Evolutionary conservation across 2,113 vertebrate genomes (phyloP).

Genomic region (Chaetura pelagica): DNA sequence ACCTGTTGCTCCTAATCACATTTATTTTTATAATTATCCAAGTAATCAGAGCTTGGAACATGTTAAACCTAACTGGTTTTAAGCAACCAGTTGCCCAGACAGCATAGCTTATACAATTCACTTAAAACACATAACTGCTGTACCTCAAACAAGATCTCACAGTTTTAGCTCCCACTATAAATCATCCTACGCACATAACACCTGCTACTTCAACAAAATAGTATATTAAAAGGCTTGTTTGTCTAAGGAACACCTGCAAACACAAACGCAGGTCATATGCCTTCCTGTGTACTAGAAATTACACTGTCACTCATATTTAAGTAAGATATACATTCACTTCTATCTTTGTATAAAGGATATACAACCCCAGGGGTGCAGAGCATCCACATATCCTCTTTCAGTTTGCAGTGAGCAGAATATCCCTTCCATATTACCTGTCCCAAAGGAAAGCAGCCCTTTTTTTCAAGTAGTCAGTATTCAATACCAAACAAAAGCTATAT

Average conservation of each 20-base stretch:
- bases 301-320: not conserved
- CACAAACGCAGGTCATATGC: not conserved
- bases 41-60: not conserved
- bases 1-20: not conserved
- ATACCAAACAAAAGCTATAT: not conserved
- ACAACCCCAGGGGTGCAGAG: not conserved
- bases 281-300: not conserved
- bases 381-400: not conserved
- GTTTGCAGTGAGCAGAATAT: not conserved
- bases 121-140: slow-evolving; percentile 3
- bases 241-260: not conserved
- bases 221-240: not conserved
- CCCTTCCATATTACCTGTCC: not conserved
- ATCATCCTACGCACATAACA: not conserved
- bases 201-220: not conserved
- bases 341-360: not conserved
- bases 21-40: not conserved
- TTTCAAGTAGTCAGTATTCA: not conserved
- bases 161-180: not conserved
- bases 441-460: not conserved
- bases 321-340: not conserved
- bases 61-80: not conserved
- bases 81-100: not conserved
- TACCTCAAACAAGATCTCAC: slow-evolving; percentile 9
- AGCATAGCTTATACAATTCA: not conserved